Base-by-base conservation (phyloP, 1,140 invertebrate species). In the Zaprionus lachaisei region DNA sequence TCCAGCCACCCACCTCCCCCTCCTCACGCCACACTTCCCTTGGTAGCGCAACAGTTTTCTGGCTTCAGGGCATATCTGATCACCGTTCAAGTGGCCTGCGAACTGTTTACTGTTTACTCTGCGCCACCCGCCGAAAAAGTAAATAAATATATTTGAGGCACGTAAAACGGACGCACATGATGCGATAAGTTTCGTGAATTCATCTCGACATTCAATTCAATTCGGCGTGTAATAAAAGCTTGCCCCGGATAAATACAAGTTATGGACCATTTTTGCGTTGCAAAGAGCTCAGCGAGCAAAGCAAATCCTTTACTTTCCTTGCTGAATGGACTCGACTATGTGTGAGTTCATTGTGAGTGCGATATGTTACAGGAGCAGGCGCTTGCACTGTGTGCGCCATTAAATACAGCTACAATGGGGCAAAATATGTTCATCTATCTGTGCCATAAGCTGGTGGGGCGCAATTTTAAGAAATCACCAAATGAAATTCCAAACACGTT, bases 401-500 rank as follows among this genome's bases (percentile, higher is more conserved):
- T 85, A 77, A 86, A 80, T 79, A 64, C 66, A 68, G 72, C 79
- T 85, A 72, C 65, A 71, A 71, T 55, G 79, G 68, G 71, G 49
- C 56, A 55, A 77, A 85, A 70, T 69, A 75, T 72, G 67, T 71
- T 72, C 71, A 79, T 70, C 41, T 44, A 60, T 72, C 67, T 71
- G 44, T 57, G 73, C 66, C 51, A 51, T 41, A 58, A 44, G 61
- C 26, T 26, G 37, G 51, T 22, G 44, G 44, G 17, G 38, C 51
- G 28, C 56, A 66, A 54, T 69, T 44, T 57, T 49, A 70, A 49
- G 11, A 54, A 64, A 64, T 15, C 34, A 54, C 22, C 73, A 37
- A 71, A 77, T 78, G 47, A 72, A 72, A 86, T 86, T 86, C 83
- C 57, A 68, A 56, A 73, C 83, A 86, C 83, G 83, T 86, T 55